Evolutionary conservation across 23 tunicate genomes (phyloP).

Genomic region (Clavelina lepadiformis): DNA sequence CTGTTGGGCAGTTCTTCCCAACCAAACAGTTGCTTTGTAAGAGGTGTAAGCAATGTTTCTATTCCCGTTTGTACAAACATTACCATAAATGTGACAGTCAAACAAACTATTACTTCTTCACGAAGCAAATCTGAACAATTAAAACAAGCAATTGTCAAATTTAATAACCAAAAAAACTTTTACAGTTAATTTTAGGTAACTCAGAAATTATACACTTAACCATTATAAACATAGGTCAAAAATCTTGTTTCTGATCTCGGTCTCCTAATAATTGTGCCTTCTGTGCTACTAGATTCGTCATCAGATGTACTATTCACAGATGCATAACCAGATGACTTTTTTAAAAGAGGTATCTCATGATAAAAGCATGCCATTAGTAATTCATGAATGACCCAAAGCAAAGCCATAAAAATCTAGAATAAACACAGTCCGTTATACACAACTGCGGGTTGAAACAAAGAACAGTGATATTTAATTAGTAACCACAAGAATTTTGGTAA

Average conservation of each 20-base stretch:
- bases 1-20: constrained; percentile 75
- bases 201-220: too few relatives aligned
- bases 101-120: constrained; percentile 85
- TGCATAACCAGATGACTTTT: neutral
- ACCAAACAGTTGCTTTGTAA: constrained; percentile 40
- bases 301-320: neutral
- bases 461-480: too few relatives aligned
- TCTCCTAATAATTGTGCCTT: neutral
- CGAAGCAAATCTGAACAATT: constrained; percentile 48
- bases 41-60: constrained; percentile 75
- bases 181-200: too few relatives aligned
- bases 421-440: too few relatives aligned
- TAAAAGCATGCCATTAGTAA: constrained; percentile 31
- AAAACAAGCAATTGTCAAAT: neutral
- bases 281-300: neutral
- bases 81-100: constrained; percentile 46
- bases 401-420: constrained; percentile 64
- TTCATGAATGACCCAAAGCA: constrained; percentile 52
- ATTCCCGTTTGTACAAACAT: constrained; percentile 85
- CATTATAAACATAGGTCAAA: constrained; percentile 15
- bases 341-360: constrained; percentile 13
- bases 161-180: too few relatives aligned
- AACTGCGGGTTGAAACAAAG: too few relatives aligned
- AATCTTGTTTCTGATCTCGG: constrained; percentile 4
- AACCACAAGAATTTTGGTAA: too few relatives aligned